Evolutionary conservation across 1,140 invertebrate species (phyloP), one percentile per base, ranked within the genome.

Genomic region (Mya arenaria): DNA sequence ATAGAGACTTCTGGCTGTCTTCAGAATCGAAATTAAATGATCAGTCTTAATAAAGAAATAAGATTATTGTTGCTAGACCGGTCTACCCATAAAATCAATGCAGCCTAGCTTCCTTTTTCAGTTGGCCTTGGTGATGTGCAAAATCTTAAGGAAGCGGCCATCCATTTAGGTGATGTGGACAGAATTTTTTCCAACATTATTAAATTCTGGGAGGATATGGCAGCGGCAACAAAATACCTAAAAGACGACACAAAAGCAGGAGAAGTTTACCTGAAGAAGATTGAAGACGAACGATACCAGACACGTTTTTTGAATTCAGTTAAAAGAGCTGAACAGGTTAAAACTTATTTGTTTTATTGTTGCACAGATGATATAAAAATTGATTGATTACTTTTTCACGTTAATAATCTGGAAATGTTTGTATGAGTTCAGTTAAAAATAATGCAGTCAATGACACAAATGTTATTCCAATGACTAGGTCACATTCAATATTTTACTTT

Each of bases 81-180:
- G n/a, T n/a, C n/a, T n/a, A n/a, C n/a, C n/a, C n/a, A n/a, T n/a
- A n/a, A n/a, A n/a, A n/a, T n/a, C n/a, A n/a, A n/a, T n/a, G n/a
- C n/a, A n/a, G n/a, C n/a, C n/a, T n/a, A n/a, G n/a, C n/a, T n/a
- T n/a, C n/a, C n/a, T n/a, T 71, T 55, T 28, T 13, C 15, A 71
- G 68, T n/a, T 25, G 32, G 32, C 34, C 23, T 71, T 1, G 68
- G 41, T 17, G 55, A 71, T 28, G 48, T 34, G 0, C 39, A 71
- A 55, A 55, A 44, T 55, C 28, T 71, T 1, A 5, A 28, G 13
- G 68, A 71, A 55, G 68, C 68, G 0, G 10, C 10, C 3, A 10
- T 39, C 4, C 69, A 72, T n/a, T 52, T 72, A 4, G 48, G 48
- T 4, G 28, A 56, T 23, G 69, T 72, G 30, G 69, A 72, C 52